Evolutionary conservation across 2,113 vertebrate genomes (phyloP), one percentile per base, ranked within the genome.

Genomic region (Ceyx melanurus): DNA sequence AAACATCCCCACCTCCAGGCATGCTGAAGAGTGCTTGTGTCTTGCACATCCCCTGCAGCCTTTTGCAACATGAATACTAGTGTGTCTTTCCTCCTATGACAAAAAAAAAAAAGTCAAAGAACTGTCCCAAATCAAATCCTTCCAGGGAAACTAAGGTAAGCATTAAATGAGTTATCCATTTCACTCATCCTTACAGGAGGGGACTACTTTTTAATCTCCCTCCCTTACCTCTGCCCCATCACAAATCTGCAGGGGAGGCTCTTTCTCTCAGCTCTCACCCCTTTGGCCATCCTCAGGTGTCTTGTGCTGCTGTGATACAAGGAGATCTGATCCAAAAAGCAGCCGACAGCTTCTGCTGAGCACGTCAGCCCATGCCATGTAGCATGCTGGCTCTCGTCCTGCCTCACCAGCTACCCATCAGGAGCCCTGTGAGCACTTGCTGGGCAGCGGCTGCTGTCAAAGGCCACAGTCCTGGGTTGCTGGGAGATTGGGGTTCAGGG

Each of bases 381-480:
- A 31, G 22, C 10, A 1, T 1, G 9, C 35, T 33, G 57, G 45
- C 56, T 79, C 62, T 67, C 1, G 0, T 16, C 54, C 35, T 0
- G 3, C 82, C 60, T 37, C 15, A 0, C 8, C 43, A 31, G 37
- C 37, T 4, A 1, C 28, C 45, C 42, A 14, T 10, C 0, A 2
- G 40, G 80, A 83, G 50, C 9, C 53, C 50, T 0, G 0, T 0
- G 9, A 37, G 12, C 0, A 2, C 33, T 58, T 3, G 5, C 33
- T 17, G 48, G 65, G 42, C 54, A 75, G 51, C 2, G 6, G 62
- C 37, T 71, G 68, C 35, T 8, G 5, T 20, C 40, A 11, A 10
- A 19, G 51, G 37, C n/a, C 43, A 5, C 0, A 1, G 29, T 22
- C 51, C 45, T n/a, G 56, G 42, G 35, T 29, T 51, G 25, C 1